Base-by-base conservation (phyloP, 2,888 invertebrate species). In the Tupiocoris notatus region DNA sequence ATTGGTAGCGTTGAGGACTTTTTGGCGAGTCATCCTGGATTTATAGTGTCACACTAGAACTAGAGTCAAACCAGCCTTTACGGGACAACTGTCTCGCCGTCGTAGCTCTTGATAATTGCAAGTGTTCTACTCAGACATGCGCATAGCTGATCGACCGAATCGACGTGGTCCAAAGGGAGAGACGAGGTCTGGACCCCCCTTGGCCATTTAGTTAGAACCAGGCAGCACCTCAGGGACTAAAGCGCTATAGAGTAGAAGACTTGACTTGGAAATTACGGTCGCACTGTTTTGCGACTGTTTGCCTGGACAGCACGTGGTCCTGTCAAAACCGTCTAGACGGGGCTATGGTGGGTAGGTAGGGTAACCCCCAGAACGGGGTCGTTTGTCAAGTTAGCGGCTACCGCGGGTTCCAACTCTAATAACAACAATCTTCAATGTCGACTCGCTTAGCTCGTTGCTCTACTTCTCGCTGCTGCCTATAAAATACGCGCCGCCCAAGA, bases 281-380 rank as follows among this genome's bases (percentile, higher is more conserved):
- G 54, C 25, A 65, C 67, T 73, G 74, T 77, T 74, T 77, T 67
- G 67, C 74, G 67, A 66, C 62, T 62, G 62, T 73, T 74, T 74
- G 61, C 74, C 74, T 12, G 39, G 39, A 39, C 56, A 61, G 61
- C 77, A 66, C 62, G 56, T 62, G 63, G 54, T 67, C 73, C 68
- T 77, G 75, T 77, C 77, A 77, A 77, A 77, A 77, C 77, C 74
- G 77, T 77, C 77, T 77, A 77, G 77, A 77, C 77, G 39, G 61
- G 62, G 73, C 6, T 12, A 16, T 7, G 6, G 39, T 3, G 6
- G 39, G 39, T 7, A 12, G 39, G 39, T 12, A 12, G 39, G 39
- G 12, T n/a, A n/a, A n/a, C 9, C 21, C 25, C 25, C 20, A n/a
- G 23, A 23, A 58, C 59, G 58, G 39, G 63, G 73, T 73, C 73